phyloP scores from a whole-genome alignment of 2,113 vertebrate genomes.

The Atrichornis clamosus region DNA sequence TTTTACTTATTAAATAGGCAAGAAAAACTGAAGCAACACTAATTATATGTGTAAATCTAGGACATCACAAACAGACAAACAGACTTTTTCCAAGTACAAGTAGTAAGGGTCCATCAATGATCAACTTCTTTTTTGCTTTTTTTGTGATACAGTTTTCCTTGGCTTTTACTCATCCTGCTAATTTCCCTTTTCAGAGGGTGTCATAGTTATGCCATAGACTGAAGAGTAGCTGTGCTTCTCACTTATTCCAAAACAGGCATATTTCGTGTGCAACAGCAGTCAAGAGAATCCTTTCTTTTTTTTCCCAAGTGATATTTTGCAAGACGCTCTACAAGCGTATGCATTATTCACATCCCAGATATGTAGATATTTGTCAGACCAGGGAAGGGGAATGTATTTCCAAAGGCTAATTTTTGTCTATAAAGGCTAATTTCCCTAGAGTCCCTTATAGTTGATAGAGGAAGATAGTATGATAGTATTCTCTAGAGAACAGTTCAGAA shows the following conservation, averaged over 20 bases:
- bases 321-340: neutral
- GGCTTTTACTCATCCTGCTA: neutral
- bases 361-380: constrained; percentile 41
- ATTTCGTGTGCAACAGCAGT: neutral
- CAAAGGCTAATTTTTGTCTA: constrained; percentile 58
- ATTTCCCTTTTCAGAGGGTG: neutral
- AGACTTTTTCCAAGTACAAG: neutral
- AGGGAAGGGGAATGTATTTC: constrained; percentile 13
- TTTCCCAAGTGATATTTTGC: neutral
- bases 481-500: neutral
- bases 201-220: neutral
- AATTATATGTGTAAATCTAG: neutral
- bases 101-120: neutral
- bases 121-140: neutral
- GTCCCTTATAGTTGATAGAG: neutral
- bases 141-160: neutral
- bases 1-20: neutral
- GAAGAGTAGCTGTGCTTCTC: neutral
- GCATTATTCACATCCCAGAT: constrained; percentile 23
- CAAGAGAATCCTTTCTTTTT: neutral
- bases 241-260: neutral
- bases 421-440: constrained; percentile 49
- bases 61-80: neutral
- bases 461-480: neutral
- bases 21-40: neutral